Evolutionary conservation across 1,140 invertebrate species (phyloP).

Genomic region (Episyrphus balteatus): DNA sequence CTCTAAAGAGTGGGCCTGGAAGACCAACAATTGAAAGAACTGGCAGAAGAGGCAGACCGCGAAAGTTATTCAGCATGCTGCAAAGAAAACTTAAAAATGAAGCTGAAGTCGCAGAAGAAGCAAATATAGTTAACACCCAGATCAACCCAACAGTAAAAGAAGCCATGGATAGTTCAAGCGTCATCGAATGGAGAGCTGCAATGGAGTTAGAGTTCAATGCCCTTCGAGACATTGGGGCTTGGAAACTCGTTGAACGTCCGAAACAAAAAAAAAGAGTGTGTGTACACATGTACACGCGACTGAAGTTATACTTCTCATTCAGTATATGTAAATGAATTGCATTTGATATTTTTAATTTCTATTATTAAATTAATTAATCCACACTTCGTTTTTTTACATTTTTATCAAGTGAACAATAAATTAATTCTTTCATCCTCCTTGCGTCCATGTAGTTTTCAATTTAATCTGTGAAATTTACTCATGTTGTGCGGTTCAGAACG

Average conservation of each 20-base stretch:
- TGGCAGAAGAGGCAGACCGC: background rate
- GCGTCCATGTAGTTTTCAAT: too few species aligned
- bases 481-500: too few species aligned
- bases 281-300: too few species aligned
- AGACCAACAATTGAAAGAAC: background rate
- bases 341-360: too few species aligned
- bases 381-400: too few species aligned
- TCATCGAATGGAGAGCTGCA: conserved; percentile 15
- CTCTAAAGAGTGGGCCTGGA: background rate
- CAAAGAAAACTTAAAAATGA: background rate
- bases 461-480: too few species aligned
- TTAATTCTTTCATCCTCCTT: too few species aligned
- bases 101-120: background rate
- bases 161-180: background rate
- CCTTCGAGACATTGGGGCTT: conserved; percentile 17
- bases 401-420: too few species aligned
- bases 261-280: too few species aligned
- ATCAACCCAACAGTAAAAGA: background rate
- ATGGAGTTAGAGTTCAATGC: conserved; percentile 19
- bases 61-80: background rate
- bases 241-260: conserved; percentile 13
- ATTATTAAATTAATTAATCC: too few species aligned
- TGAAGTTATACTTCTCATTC: too few species aligned
- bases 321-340: too few species aligned
- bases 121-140: background rate